Percentiles rank a stretch among this genome's conserved stretches.
These are phyloP conservation scores for Cheilosia grossa DNA, from an alignment of 2,888 invertebrate genomes.

Conservation along the genomic window DNA sequence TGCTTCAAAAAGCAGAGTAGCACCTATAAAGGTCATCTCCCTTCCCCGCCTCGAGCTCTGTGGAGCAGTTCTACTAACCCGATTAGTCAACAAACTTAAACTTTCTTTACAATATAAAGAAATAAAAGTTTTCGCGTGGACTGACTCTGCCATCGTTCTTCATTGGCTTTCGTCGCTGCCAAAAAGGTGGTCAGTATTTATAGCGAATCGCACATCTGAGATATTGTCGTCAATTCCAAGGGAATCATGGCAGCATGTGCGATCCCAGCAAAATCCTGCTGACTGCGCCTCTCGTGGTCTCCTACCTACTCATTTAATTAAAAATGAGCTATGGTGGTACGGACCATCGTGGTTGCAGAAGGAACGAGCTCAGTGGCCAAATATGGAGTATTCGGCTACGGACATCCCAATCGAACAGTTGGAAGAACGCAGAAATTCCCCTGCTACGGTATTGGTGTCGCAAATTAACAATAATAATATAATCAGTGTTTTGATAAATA, in stretches of 20 bases:
- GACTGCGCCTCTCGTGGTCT: neutral
- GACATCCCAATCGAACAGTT: neutral
- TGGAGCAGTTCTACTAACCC: no score
- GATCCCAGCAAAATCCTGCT: neutral
- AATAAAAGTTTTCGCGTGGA: no score
- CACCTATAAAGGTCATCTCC: no score
- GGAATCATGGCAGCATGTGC: neutral
- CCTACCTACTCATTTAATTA: neutral
- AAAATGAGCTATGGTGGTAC: neutral
- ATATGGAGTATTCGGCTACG: neutral
- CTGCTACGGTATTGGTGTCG: neutral
- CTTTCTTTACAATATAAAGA: no score
- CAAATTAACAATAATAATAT: neutral
- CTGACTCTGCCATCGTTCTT: neutral
- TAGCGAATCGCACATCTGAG: neutral
- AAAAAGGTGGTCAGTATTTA: neutral
- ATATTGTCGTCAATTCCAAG: constrained; percentile 1
- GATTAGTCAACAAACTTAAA: no score
- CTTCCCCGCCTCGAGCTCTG: no score
- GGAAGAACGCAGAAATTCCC: neutral
- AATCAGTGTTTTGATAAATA: neutral
- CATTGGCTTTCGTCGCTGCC: neutral
- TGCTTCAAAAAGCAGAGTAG: no score
- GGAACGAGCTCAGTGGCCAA: neutral
- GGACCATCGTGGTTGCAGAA: constrained; percentile 6